A percentile compares a stretch with the other conserved stretches of the same genome.
Conservation (phyloP, 2,113 vertebrate genomes). For the Malaclemys terrapin region DNA sequence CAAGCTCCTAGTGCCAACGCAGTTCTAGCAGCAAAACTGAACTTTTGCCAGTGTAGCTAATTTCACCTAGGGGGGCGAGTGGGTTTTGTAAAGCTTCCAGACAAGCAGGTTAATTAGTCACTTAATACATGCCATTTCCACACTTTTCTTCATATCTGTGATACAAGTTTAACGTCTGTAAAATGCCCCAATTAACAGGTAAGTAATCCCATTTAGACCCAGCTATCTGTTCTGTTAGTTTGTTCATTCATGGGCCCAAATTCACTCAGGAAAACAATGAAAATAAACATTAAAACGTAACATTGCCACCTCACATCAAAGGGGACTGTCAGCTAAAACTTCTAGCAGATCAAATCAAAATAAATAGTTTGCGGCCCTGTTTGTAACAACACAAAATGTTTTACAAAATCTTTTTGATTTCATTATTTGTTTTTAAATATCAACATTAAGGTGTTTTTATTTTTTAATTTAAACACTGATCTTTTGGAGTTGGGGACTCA, state of each 20-base stretch:
- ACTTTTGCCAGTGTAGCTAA: not conserved
- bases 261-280: not conserved
- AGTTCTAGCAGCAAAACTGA: not conserved
- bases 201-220: not conserved
- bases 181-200: rapidly evolving
- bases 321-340: not conserved
- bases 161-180: not conserved
- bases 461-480: not conserved
- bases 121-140: not conserved
- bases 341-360: not conserved
- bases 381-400: not conserved
- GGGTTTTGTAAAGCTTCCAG: not conserved
- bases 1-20: rapidly evolving
- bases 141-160: not conserved
- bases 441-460: not conserved
- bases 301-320: not conserved
- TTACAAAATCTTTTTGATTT: constrained; percentile 24
- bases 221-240: not conserved
- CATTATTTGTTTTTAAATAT: constrained; percentile 55
- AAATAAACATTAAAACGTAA: not conserved
- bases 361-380: not conserved
- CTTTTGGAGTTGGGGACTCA: rapidly evolving
- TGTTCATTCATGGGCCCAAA: rapidly evolving
- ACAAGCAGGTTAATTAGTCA: not conserved
- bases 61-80: not conserved